phyloP scores from a whole-genome alignment of 2,113 vertebrate species.

The Tupaia tana region DNA sequence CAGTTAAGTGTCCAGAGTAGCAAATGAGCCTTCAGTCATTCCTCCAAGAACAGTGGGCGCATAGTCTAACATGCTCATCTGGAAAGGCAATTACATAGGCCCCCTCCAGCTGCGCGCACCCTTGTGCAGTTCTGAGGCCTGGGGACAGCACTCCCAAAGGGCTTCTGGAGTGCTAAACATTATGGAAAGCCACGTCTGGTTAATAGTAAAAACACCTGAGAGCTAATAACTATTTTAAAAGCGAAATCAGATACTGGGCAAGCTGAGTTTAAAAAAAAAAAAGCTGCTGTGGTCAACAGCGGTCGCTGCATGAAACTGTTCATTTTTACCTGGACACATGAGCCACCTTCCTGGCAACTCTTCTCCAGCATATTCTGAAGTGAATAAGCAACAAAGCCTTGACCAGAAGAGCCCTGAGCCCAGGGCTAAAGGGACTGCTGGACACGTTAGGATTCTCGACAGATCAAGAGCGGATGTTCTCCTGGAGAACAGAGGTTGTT shows the following conservation, averaged over 20 bases:
- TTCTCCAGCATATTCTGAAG: neutral
- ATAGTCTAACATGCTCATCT: constrained; percentile 16
- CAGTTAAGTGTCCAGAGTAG: constrained; percentile 49
- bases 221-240: neutral
- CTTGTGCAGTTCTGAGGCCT: neutral
- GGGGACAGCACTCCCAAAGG: neutral
- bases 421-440: neutral
- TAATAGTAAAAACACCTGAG: neutral
- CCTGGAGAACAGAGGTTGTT: neutral
- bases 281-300: neutral
- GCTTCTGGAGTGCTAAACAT: neutral
- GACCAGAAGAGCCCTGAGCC: neutral
- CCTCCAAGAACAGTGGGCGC: constrained; percentile 48
- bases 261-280: neutral
- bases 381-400: neutral
- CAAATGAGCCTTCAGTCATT: constrained; percentile 51
- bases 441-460: neutral
- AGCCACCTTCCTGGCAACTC: neutral
- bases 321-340: neutral
- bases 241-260: neutral
- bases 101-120: neutral
- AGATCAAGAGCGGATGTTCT: neutral
- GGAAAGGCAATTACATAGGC: neutral
- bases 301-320: neutral
- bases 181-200: neutral